A percentile compares a stretch with the other conserved stretches of the same genome.
Conservation (phyloP, 2,888 invertebrate species). For the Lycaena phlaeas region DNA sequence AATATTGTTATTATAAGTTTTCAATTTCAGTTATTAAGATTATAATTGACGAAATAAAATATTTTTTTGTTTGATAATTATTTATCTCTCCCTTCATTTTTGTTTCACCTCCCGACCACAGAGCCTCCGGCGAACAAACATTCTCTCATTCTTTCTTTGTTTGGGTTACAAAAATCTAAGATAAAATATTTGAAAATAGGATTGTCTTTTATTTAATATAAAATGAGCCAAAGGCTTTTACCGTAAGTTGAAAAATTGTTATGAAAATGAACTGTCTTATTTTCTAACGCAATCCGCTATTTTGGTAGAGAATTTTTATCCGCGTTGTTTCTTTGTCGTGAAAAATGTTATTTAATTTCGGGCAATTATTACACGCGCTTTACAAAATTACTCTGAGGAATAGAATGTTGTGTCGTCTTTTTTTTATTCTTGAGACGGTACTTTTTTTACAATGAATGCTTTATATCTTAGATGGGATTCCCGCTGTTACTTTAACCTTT, state of each 20-base stretch:
- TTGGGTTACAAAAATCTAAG: conserved; percentile 2
- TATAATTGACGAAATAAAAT: conserved; percentile 18
- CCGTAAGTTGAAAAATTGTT: conserved; percentile 49
- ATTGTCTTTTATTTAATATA: conserved; percentile 10
- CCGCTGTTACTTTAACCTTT: conserved; percentile 51
- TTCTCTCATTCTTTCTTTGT: neutral
- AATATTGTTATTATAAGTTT: too few relatives aligned
- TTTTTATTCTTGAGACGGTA: conserved; percentile 44
- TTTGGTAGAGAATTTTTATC: conserved; percentile 49
- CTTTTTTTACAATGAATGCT: conserved; percentile 52
- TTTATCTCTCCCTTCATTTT: conserved; percentile 1
- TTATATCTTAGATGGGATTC: conserved; percentile 52
- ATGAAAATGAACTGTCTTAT: conserved; percentile 48
- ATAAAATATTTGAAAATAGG: conserved; percentile 3
- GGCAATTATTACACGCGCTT: conserved; percentile 69
- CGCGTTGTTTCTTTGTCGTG: conserved; percentile 60
- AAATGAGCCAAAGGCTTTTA: conserved; percentile 32
- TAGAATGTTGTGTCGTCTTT: conserved; percentile 53
- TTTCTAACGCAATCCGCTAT: conserved; percentile 44
- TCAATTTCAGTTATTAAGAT: too few relatives aligned
- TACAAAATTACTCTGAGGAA: conserved; percentile 69
- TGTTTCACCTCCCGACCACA: neutral
- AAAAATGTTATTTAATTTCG: conserved; percentile 68
- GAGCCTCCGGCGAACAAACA: neutral
- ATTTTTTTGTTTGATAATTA: neutral